Evolutionary conservation across 1,140 invertebrate species (phyloP), one percentile per base, ranked within the genome.

Genomic region (Coboldia fuscipes): DNA sequence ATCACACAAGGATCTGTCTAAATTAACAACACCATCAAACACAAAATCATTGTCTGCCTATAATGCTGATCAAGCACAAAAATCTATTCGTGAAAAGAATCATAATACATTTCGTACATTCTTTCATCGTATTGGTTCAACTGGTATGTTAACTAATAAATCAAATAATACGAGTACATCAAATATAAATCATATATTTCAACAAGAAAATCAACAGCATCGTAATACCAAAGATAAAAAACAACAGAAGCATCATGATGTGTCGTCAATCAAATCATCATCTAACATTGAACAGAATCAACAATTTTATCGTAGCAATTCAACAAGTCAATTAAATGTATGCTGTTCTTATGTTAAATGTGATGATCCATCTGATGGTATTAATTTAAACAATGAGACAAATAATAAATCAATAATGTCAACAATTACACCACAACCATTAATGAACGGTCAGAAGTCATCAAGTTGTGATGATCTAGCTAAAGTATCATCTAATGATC

Each of bases 331-430:
- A 44, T 49, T 78, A 38, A 65, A 65, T 34, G 62, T 57, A 26
- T 63, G 62, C 37, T 72, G 71, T 1, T 73, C 71, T 1, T 80
- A 79, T 45, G 66, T 78, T 12, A 75, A 75, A 46, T 74, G 72
- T 24, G 75, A 79, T 42, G 75, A 79, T 58, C 76, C 76, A 12
- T 74, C 73, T 7, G 75, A 79, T 43, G 75, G 75, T 13, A 63
- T 80, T 29, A 75, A 76, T 45, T 57, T 75, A 30, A 30, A 30
- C 4, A 21, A 23, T 23, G 12, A 23, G 5, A 23, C 4, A 4
- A 12, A 27, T 4, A 27, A 27, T 27, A 27, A 27, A 10, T n/a
- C 3, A 10, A n/a, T 14, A 27, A n/a, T 14, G 14, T 27, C 24
- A 4, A 3, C 24, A 27, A n/a, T 14, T n/a, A n/a, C 24, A 27